Percentiles rank a stretch among this genome's conserved stretches.
phyloP scores from a whole-genome alignment of 2,113 vertebrate genomes.

The Hemichromis elongatus region DNA sequence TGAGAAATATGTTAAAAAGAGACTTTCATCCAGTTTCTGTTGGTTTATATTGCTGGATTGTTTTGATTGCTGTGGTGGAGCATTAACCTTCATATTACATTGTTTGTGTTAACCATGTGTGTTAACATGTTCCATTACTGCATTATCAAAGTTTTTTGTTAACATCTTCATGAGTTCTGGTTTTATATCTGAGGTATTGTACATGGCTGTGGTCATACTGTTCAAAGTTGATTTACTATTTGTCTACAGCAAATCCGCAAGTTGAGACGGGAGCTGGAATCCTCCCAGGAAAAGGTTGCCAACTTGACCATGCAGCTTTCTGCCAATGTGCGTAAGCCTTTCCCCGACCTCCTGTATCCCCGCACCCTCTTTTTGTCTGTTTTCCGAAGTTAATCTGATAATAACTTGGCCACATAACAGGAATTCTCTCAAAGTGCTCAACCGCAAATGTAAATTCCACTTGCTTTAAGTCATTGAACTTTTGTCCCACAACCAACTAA shows the following conservation, averaged over 20 bases:
- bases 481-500: neutral
- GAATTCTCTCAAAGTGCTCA: neutral
- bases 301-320: conserved; percentile 90
- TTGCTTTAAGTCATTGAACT: neutral
- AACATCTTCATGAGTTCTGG: neutral
- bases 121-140: neutral
- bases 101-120: neutral
- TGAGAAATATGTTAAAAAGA: neutral
- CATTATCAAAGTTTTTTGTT: neutral
- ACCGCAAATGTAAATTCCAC: neutral
- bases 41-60: neutral
- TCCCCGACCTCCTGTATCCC: neutral
- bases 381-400: neutral
- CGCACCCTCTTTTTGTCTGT: neutral
- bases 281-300: conserved; percentile 96
- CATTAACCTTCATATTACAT: neutral
- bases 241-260: conserved; percentile 91
- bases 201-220: neutral
- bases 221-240: neutral
- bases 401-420: neutral
- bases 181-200: neutral
- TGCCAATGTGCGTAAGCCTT: conserved; percentile 82
- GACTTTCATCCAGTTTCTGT: neutral
- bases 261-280: conserved; percentile 88
- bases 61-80: neutral